Percentiles rank a stretch among this genome's conserved stretches.
Evolutionary conservation across 2,888 invertebrate species (phyloP).

Genomic region (Agapostemon virescens): DNA sequence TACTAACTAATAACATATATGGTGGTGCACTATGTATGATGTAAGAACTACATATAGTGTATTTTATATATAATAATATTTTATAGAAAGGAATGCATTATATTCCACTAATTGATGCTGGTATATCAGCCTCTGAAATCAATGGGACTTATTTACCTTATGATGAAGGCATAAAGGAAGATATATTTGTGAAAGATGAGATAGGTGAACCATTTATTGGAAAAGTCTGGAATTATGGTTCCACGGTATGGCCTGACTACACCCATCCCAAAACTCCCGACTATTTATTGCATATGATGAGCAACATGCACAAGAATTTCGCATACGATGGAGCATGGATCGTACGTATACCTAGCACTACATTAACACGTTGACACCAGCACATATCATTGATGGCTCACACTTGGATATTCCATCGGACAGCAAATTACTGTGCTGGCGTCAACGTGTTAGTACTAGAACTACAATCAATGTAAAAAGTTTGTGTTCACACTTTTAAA

Average conservation of each 20-base stretch:
- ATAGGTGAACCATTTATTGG: slow-evolving; percentile 86
- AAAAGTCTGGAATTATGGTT: slow-evolving; percentile 88
- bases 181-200: slow-evolving; percentile 88
- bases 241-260: slow-evolving; percentile 91
- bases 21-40: neutral
- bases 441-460: neutral
- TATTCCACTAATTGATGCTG: slow-evolving; percentile 88
- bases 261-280: slow-evolving; percentile 86
- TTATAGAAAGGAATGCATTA: slow-evolving; percentile 87
- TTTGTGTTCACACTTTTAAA: no score
- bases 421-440: no score
- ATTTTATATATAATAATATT: neutral
- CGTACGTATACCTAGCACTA: slow-evolving; percentile 81
- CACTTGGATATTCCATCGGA: no score
- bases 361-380: neutral
- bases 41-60: neutral
- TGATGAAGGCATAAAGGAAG: slow-evolving; percentile 87
- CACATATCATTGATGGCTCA: no score
- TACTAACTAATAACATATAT: no score
- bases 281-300: slow-evolving; percentile 89
- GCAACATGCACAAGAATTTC: slow-evolving; percentile 84
- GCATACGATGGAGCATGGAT: slow-evolving; percentile 93
- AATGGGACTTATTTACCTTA: slow-evolving; percentile 88
- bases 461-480: no score
- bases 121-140: slow-evolving; percentile 86